Percentiles rank a stretch among this genome's conserved stretches.
Evolutionary conservation across 2,888 invertebrate species (phyloP).

Genomic region (Mythimna vitellina): DNA sequence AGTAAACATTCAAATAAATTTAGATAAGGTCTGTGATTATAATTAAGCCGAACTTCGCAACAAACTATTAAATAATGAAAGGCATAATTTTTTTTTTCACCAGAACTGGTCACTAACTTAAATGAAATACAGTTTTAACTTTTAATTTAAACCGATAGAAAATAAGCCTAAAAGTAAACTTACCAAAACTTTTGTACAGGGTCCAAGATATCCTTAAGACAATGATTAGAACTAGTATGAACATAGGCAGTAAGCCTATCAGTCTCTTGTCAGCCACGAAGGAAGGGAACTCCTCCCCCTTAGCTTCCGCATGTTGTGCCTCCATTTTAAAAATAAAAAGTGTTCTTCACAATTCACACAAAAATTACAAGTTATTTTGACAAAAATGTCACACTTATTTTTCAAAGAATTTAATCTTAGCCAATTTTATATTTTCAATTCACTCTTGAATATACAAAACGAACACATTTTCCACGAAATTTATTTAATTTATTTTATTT

Average conservation of each 20-base stretch:
- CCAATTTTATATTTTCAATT: constrained; percentile 13
- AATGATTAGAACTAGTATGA: constrained; percentile 77
- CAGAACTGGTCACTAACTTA: background rate
- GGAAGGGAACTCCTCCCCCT: constrained; percentile 46
- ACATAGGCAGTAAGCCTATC: constrained; percentile 76
- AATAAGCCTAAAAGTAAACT: constrained; percentile 57
- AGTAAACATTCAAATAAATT: background rate
- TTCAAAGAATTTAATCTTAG: background rate
- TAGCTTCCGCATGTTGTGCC: constrained; percentile 41
- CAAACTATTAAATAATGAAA: background rate
- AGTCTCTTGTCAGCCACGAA: constrained; percentile 59
- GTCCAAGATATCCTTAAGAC: constrained; percentile 80
- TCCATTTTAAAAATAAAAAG: constrained; percentile 61
- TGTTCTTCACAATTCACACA: constrained; percentile 30
- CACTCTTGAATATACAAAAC: constrained; percentile 33
- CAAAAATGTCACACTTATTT: constrained; percentile 3
- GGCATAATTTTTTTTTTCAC: background rate
- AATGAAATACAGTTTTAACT: background rate
- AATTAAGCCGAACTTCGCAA: background rate
- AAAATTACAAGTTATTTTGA: constrained; percentile 6
- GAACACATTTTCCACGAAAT: constrained; percentile 34
- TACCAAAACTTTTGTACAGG: constrained; percentile 78
- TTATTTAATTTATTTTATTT: background rate
- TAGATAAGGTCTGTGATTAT: background rate
- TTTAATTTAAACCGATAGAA: background rate